Percentiles rank a stretch among this genome's conserved stretches.
Conservation (phyloP, 2,113 vertebrate species). For the Agapornis roseicollis region DNA sequence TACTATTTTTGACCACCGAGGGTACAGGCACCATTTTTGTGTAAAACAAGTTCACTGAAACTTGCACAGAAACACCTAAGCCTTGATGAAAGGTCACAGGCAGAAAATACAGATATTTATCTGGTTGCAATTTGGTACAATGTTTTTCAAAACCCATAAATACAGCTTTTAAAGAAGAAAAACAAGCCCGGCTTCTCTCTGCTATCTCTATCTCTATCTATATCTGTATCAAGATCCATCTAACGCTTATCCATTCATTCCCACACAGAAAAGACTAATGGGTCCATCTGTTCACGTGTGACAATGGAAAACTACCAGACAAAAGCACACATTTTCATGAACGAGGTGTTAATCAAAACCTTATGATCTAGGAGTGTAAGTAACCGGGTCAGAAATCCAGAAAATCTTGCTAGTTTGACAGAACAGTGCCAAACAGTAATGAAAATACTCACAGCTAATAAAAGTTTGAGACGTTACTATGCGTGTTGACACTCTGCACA, state of each 20-base stretch:
- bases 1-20: slow-evolving; percentile 45
- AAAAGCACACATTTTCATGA: slow-evolving; percentile 21
- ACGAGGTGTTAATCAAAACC: slow-evolving; percentile 41
- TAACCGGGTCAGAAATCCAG: slow-evolving; percentile 36
- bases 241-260: neutral
- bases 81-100: neutral
- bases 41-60: neutral
- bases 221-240: neutral
- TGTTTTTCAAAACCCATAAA: neutral
- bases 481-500: slow-evolving; percentile 47
- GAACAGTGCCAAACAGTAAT: slow-evolving; percentile 8
- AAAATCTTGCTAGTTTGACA: neutral
- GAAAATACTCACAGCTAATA: slow-evolving; percentile 60
- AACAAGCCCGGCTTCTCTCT: neutral
- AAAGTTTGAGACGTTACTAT: slow-evolving; percentile 23
- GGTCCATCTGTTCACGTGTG: neutral
- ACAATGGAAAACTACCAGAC: neutral
- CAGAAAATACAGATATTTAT: neutral
- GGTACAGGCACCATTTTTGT: neutral
- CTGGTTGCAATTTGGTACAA: neutral
- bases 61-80: neutral
- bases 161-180: neutral
- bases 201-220: neutral
- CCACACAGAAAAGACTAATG: neutral
- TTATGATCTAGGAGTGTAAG: slow-evolving; percentile 6